Conservation (phyloP, 2,888 invertebrate genomes). For the Taphrorychus bicolor region DNA sequence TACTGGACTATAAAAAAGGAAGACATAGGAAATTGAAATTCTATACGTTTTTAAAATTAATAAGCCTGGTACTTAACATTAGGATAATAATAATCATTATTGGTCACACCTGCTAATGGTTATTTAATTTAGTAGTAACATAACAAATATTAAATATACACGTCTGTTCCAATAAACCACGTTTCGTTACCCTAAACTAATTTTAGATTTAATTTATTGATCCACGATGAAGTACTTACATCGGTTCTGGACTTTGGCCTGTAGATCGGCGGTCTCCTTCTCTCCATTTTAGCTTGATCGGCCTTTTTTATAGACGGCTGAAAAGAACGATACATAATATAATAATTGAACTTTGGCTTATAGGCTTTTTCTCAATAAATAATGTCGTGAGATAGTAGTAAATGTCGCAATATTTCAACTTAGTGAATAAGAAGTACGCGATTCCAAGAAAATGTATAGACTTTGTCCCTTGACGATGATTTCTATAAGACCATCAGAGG, state of each 20-base stretch:
- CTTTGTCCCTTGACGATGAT: neutral
- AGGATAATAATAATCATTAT: too few species aligned
- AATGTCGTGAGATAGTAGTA: neutral
- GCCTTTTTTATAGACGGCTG: conserved; percentile 54
- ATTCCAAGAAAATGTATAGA: conserved; percentile 16
- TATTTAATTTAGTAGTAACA: too few species aligned
- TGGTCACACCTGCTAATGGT: too few species aligned
- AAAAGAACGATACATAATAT: conserved; percentile 45
- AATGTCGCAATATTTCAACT: neutral
- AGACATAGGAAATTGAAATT: neutral
- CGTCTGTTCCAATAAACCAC: too few species aligned
- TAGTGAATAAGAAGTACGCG: neutral
- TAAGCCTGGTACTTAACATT: too few species aligned
- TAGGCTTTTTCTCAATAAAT: conserved; percentile 1
- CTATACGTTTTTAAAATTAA: too few species aligned
- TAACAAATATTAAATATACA: too few species aligned
- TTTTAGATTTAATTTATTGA: too few species aligned
- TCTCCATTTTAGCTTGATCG: conserved; percentile 52
- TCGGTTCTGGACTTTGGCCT: conserved; percentile 58
- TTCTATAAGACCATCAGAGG: neutral
- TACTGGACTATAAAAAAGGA: conserved; percentile 42
- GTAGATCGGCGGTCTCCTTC: conserved; percentile 52
- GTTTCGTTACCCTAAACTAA: too few species aligned
- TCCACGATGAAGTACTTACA: conserved; percentile 49
- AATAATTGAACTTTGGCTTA: neutral